A percentile compares a stretch with the other conserved stretches of the same genome.
Evolutionary conservation across 2,797 vertebrate genomes (phyloP).

Genomic region (Leptoclinus maculatus): DNA sequence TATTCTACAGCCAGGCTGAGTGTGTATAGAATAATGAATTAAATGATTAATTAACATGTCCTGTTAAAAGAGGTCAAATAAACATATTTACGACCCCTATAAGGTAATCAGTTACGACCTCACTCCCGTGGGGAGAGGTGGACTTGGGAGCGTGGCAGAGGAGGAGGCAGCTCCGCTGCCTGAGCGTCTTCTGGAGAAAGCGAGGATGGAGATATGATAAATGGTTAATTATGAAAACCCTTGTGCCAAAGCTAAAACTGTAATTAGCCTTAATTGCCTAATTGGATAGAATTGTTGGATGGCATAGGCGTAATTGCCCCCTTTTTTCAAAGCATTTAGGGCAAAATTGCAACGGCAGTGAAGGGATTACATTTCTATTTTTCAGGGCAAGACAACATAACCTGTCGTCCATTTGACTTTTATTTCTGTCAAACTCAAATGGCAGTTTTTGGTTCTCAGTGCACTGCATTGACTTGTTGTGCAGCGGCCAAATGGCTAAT

Average conservation of each 20-base stretch:
- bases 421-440: background rate
- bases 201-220: slow-evolving; percentile 75
- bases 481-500: slow-evolving; percentile 42
- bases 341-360: slow-evolving; percentile 35
- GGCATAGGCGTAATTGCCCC: slow-evolving; percentile 68
- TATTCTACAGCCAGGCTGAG: background rate
- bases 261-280: slow-evolving; percentile 83
- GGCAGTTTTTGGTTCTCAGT: slow-evolving; percentile 9
- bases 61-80: slow-evolving; percentile 39
- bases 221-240: slow-evolving; percentile 81
- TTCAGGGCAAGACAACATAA: background rate
- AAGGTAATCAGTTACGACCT: slow-evolving; percentile 11
- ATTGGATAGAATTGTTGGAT: slow-evolving; percentile 77
- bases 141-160: slow-evolving; percentile 28
- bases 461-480: slow-evolving; percentile 15
- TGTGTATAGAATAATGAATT: slow-evolving; percentile 29
- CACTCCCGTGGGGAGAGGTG: slow-evolving; percentile 32
- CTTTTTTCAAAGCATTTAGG: slow-evolving; percentile 53
- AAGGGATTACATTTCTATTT: slow-evolving; percentile 15
- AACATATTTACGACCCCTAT: slow-evolving; percentile 35
- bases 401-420: slow-evolving; percentile 1
- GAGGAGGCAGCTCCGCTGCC: slow-evolving; percentile 27
- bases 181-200: slow-evolving; percentile 61
- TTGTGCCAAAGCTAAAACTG: slow-evolving; percentile 79
- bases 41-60: slow-evolving; percentile 34